Conservation (phyloP, 2,888 invertebrate species). For the Cephus pygmeus region DNA sequence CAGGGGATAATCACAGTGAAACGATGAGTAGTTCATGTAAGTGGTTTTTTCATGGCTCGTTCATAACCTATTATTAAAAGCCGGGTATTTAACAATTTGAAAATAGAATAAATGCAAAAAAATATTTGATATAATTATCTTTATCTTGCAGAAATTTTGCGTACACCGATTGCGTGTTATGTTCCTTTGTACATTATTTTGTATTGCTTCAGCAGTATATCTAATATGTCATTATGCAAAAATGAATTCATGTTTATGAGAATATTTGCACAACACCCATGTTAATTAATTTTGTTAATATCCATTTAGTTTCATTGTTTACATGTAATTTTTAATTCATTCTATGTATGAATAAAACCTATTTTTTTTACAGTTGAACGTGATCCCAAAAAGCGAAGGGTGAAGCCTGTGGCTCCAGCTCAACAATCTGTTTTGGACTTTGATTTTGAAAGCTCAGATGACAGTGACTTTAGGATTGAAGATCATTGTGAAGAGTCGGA, state of each 20-base stretch:
- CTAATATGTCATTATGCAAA: not conserved
- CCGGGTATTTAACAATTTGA: not conserved
- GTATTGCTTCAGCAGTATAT: not conserved
- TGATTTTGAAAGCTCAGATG: constrained; percentile 92
- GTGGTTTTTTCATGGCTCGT: not conserved
- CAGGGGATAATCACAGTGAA: not conserved
- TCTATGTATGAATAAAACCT: not conserved
- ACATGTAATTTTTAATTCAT: not conserved
- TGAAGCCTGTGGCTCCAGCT: constrained; percentile 81
- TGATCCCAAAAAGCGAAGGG: constrained; percentile 83
- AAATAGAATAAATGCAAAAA: not conserved
- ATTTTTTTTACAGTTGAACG: constrained; percentile 69
- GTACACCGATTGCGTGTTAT: not conserved
- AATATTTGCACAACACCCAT: not conserved
- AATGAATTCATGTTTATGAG: not conserved
- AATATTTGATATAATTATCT: not conserved
- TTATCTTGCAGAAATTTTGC: not conserved
- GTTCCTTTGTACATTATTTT: not conserved
- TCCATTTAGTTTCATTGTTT: not conserved
- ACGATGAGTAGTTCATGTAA: constrained; percentile 11
- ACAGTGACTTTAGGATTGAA: constrained; percentile 93
- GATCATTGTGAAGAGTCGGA: constrained; percentile 84
- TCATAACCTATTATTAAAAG: not conserved
- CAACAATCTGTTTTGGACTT: constrained; percentile 81
- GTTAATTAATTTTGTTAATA: not conserved